Conservation (phyloP, 2,797 vertebrate genomes). For the Pseudochromis fuscus region DNA sequence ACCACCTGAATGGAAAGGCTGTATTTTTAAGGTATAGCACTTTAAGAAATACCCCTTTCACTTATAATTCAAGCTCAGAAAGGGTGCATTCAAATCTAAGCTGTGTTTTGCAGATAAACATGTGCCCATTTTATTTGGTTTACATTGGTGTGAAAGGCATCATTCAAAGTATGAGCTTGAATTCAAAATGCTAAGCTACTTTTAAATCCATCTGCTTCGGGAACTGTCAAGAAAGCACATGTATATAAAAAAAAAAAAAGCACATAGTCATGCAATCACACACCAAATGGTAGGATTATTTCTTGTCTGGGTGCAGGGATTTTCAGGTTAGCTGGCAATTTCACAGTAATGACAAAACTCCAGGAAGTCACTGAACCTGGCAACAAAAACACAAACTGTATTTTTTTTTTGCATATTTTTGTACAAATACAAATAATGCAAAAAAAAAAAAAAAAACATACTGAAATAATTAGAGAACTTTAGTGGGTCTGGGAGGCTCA, state of each 20-base stretch:
- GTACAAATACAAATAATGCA: background rate
- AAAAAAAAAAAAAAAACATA: no score
- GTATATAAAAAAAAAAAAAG: no score
- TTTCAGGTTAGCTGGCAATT: background rate
- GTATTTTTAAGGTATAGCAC: background rate
- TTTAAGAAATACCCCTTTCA: background rate
- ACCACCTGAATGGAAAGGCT: background rate
- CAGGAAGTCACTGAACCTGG: background rate
- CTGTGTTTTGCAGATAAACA: background rate
- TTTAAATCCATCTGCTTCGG: background rate
- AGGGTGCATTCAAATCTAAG: background rate
- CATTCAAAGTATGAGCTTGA: background rate
- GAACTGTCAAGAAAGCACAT: background rate
- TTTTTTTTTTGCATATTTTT: no score
- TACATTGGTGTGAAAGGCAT: background rate
- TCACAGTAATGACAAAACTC: background rate
- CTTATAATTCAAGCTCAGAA: background rate
- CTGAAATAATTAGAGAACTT: background rate
- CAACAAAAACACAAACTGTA: no score
- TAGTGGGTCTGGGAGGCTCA: background rate
- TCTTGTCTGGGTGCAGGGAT: no score
- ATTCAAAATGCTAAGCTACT: background rate
- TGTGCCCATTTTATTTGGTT: background rate
- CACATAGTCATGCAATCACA: no score
- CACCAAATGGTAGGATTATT: no score